Percentiles rank a stretch among this genome's conserved stretches.
Evolutionary conservation across 2,888 invertebrate species (phyloP).

Genomic region (Noctua janthina): DNA sequence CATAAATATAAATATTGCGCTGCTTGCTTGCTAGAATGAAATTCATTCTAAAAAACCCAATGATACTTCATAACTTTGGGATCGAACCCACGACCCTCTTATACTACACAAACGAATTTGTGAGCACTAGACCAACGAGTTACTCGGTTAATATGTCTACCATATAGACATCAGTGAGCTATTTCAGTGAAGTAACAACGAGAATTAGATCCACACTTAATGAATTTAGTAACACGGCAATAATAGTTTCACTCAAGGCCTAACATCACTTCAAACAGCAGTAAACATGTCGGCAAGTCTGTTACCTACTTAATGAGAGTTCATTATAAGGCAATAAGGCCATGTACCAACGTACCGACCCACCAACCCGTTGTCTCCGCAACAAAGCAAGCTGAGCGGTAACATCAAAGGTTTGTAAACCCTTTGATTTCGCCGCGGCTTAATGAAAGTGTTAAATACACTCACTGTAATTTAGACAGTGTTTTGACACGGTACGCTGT

Average conservation of each 20-base stretch:
- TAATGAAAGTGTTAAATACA: slow-evolving; percentile 69
- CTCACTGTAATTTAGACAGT: slow-evolving; percentile 48
- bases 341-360: slow-evolving; percentile 29
- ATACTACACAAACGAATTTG: too few species aligned
- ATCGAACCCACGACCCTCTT: not conserved
- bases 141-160: too few species aligned
- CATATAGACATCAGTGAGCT: not conserved
- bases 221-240: slow-evolving; percentile 9
- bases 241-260: not conserved
- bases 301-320: slow-evolving; percentile 43
- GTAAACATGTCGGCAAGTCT: slow-evolving; percentile 11
- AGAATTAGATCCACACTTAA: slow-evolving; percentile 5
- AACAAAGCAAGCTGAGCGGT: slow-evolving; percentile 61
- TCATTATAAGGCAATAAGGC: slow-evolving; percentile 48
- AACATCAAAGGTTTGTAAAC: slow-evolving; percentile 68
- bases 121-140: not conserved
- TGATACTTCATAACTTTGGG: not conserved
- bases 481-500: slow-evolving; percentile 37
- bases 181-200: not conserved
- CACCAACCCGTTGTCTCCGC: slow-evolving; percentile 45
- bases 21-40: too few species aligned
- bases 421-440: slow-evolving; percentile 70
- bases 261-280: slow-evolving; percentile 5
- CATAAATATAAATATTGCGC: not conserved
- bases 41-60: too few species aligned